A percentile compares a stretch with the other conserved stretches of the same genome.
These are phyloP conservation scores for Cinara cedri DNA, from an alignment of 2,888 invertebrate genomes.

Conservation along the genomic window DNA sequence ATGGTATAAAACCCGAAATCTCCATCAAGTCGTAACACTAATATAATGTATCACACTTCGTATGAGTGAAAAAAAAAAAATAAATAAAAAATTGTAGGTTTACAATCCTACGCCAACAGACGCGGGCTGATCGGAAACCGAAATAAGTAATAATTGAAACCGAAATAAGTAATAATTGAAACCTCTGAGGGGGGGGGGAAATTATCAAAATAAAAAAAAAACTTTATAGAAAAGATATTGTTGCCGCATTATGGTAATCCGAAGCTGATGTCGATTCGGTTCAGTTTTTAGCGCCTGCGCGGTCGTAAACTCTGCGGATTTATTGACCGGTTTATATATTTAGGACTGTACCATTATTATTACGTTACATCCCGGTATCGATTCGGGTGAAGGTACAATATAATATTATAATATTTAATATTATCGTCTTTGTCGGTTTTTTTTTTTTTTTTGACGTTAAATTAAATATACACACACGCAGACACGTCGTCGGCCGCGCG, in stretches of 20 bases:
- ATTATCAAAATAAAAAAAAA: not conserved
- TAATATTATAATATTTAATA: too few species aligned
- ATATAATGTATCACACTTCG: too few species aligned
- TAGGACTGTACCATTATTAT: slow-evolving; percentile 23
- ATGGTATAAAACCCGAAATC: too few species aligned
- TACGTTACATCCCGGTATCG: slow-evolving; percentile 3
- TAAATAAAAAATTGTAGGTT: too few species aligned
- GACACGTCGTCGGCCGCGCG: not conserved
- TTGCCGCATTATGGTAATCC: slow-evolving; percentile 53
- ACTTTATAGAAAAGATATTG: slow-evolving; percentile 15
- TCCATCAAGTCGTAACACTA: too few species aligned
- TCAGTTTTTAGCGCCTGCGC: slow-evolving; percentile 49
- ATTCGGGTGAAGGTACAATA: slow-evolving; percentile 17
- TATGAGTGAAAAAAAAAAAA: too few species aligned
- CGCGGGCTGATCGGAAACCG: slow-evolving; percentile 7
- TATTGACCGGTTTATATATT: slow-evolving; percentile 47
- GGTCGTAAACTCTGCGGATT: slow-evolving; percentile 45
- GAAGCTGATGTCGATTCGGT: slow-evolving; percentile 51
- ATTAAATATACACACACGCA: not conserved
- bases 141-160: slow-evolving; percentile 8
- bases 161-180: too few species aligned
- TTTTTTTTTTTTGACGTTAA: too few species aligned
- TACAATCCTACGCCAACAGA: slow-evolving; percentile 32
- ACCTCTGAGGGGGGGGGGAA: not conserved
- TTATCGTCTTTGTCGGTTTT: slow-evolving; percentile 26